Base-by-base conservation (phyloP, 2,888 invertebrate species). In the Eristalis arbustorum region DNA sequence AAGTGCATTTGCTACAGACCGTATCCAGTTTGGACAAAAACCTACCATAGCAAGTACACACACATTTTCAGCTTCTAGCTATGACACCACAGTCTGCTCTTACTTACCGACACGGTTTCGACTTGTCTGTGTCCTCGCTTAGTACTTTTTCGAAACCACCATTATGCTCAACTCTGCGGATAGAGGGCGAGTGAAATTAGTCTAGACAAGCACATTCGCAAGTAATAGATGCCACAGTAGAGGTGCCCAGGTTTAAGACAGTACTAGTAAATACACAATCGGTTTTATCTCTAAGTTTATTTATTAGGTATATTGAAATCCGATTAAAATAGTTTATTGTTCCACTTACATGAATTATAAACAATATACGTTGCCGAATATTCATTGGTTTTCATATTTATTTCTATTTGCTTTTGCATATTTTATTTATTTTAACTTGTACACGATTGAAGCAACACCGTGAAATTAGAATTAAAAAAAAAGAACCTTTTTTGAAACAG, bases 281-380 rank as follows among this genome's bases (percentile, higher is more conserved):
- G 1, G 0, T 8, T 49, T 1, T 49, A 18, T 8, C 18, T 49
- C 42, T 49, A 49, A 49, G 49, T 49, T n/a, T 49, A 49, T 40
- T 62, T 59, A 64, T 69, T n/a, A 57, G 68, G 72, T 66, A 84
- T 73, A 61, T 62, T 75, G 42, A 64, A 61, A 71, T 62, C 66
- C 59, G 75, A 80, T 79, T 75, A 80, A 84, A 80, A 40, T 82
- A 77, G 59, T 84, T 59, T 73, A 63, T 82, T 66, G 63, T 76
- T 62, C 57, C 77, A 85, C 85, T 85, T 85, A 85, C 85, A 85
- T 85, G 82, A 67, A 77, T 73, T 37, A 80, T 80, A 82, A 81
- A 82, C 42, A 85, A 73, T 18, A 66, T 42, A 75, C 40, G 81
- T 74, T 74, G 64, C 40, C 69, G 72, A 77, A 25, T 81, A 59